A percentile compares a stretch with the other conserved stretches of the same genome.
These are phyloP conservation scores for Hoplodrina ambigua DNA, from an alignment of 2,888 invertebrate species.

Conservation along the genomic window DNA sequence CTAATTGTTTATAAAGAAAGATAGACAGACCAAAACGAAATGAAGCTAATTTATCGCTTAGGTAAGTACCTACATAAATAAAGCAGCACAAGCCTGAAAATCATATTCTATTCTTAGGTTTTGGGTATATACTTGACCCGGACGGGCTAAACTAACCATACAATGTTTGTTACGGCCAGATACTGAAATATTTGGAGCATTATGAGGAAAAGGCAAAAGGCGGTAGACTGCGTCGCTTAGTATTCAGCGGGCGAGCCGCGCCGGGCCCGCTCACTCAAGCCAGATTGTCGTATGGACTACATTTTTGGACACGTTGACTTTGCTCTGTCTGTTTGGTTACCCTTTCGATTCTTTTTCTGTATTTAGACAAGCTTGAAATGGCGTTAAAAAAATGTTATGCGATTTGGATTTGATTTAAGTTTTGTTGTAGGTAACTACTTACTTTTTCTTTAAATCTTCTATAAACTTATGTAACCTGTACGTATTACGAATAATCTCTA, in stretches of 20 bases:
- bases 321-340: conserved; percentile 43
- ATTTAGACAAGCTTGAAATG: conserved; percentile 28
- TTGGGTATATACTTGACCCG: conserved; percentile 21
- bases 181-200: conserved; percentile 58
- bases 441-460: no score
- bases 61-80: not conserved
- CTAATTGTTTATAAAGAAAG: no score
- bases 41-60: not conserved
- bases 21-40: not conserved
- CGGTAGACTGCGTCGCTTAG: conserved; percentile 62
- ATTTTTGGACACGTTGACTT: conserved; percentile 57
- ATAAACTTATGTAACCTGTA: no score
- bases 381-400: conserved; percentile 1
- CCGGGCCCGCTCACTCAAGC: conserved; percentile 58
- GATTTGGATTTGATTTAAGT: conserved; percentile 3
- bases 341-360: conserved; percentile 31
- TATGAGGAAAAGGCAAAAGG: conserved; percentile 51
- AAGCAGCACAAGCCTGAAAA: not conserved
- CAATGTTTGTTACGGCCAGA: conserved; percentile 36
- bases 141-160: conserved; percentile 40
- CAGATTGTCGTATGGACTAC: conserved; percentile 61
- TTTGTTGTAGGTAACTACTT: not conserved
- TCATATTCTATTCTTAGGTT: conserved; percentile 20
- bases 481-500: no score
- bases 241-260: conserved; percentile 64